phyloP scores from a whole-genome alignment of 1,140 invertebrate species.

The Drosophila yakuba region DNA sequence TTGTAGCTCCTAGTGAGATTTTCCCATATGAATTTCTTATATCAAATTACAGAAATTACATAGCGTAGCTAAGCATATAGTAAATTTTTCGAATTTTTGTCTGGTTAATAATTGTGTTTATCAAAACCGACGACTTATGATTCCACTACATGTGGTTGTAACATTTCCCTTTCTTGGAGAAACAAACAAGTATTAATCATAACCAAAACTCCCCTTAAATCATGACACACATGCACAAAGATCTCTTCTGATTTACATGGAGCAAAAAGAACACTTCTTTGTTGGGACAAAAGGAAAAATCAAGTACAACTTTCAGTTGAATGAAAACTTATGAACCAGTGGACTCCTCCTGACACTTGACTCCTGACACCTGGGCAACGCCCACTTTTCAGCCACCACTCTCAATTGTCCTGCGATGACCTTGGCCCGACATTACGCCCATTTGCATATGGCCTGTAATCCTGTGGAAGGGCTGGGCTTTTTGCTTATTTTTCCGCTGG shows the following conservation, averaged over 20 bases:
- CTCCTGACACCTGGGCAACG: constrained; percentile 48
- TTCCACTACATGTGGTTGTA: not conserved
- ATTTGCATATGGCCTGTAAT: constrained; percentile 29
- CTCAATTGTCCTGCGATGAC: constrained; percentile 48
- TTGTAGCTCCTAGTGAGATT: too few relatives aligned
- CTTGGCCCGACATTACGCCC: constrained; percentile 52
- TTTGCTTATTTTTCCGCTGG: constrained; percentile 4
- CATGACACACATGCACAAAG: constrained; percentile 11
- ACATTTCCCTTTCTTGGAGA: not conserved
- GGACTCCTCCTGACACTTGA: constrained; percentile 36
- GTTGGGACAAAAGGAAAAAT: constrained; percentile 17
- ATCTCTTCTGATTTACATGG: constrained; percentile 28
- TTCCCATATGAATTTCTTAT: too few relatives aligned
- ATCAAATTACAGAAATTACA: not conserved
- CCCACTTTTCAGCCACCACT: constrained; percentile 38
- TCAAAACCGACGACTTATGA: not conserved
- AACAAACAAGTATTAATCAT: constrained; percentile 15
- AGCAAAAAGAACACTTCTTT: constrained; percentile 2
- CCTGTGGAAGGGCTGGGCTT: constrained; percentile 9
- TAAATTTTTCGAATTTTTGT: not conserved
- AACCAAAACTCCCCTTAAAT: not conserved
- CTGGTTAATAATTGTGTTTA: not conserved
- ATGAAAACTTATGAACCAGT: constrained; percentile 39
- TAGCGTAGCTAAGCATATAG: too few relatives aligned
- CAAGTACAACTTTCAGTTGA: constrained; percentile 38